phyloP scores from a whole-genome alignment of 2,113 vertebrate genomes.

The Mirounga angustirostris region DNA sequence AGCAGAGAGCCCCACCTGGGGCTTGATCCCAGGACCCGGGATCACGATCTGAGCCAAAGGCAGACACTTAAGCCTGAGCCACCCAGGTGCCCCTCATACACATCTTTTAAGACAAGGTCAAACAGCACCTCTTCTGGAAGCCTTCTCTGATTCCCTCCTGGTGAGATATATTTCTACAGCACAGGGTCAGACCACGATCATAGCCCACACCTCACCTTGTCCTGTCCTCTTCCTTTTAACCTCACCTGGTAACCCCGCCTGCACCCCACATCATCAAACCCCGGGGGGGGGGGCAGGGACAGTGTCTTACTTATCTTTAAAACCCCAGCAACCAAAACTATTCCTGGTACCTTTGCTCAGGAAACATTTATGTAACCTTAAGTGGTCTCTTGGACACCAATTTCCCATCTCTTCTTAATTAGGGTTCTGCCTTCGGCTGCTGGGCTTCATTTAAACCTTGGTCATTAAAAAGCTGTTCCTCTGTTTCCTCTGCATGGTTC shows the following conservation, averaged over 20 bases:
- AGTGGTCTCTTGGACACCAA: conserved; percentile 52
- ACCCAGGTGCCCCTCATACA: neutral
- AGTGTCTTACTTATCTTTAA: neutral
- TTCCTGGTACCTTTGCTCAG: neutral
- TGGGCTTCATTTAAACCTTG: conserved; percentile 60
- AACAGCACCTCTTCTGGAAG: neutral
- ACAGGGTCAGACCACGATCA: accelerated
- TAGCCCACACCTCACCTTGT: neutral
- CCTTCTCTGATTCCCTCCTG: neutral
- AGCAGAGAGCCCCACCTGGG: too few relatives aligned
- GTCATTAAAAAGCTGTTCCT: conserved; percentile 71
- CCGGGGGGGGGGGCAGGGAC: neutral
- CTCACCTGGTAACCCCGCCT: neutral
- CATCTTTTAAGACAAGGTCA: conserved; percentile 36
- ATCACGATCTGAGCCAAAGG: too few relatives aligned
- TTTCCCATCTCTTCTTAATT: conserved; percentile 70
- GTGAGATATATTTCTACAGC: neutral
- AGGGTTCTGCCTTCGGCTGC: conserved; percentile 51
- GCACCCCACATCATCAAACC: neutral
- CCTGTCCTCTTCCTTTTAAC: neutral
- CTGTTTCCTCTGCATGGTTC: conserved; percentile 34
- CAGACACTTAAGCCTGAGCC: too few relatives aligned
- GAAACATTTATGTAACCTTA: neutral
- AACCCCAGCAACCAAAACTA: neutral
- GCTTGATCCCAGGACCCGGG: too few relatives aligned